phyloP scores from a whole-genome alignment of 2,797 vertebrate genomes.

The Macroramphosus scolopax region DNA sequence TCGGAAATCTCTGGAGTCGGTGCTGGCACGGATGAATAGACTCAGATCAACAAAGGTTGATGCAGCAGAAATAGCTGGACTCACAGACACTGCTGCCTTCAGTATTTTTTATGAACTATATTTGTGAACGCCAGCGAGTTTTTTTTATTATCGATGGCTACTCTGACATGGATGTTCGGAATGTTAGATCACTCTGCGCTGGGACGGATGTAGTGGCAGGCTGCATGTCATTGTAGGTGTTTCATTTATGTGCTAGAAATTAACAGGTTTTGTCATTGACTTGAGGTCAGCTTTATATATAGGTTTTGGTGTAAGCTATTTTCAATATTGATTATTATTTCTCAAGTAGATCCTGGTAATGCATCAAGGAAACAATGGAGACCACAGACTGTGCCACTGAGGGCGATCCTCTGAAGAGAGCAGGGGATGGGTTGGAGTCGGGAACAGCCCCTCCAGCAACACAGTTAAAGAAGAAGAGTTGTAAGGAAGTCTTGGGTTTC shows the following conservation, averaged over 20 bases:
- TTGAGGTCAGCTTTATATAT: background rate
- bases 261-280: background rate
- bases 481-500: constrained; percentile 59
- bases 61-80: constrained; percentile 59
- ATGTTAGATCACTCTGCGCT: too few relatives aligned
- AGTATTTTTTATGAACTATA: constrained; percentile 26
- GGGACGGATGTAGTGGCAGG: background rate
- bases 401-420: constrained; percentile 84
- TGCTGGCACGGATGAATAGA: constrained; percentile 55
- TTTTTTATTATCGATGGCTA: constrained; percentile 5
- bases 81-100: constrained; percentile 24
- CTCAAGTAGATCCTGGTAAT: constrained; percentile 43
- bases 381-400: constrained; percentile 79
- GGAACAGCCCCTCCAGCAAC: constrained; percentile 28
- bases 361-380: constrained; percentile 71
- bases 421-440: constrained; percentile 67
- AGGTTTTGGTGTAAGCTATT: background rate
- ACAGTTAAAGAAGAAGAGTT: constrained; percentile 64
- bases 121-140: constrained; percentile 23
- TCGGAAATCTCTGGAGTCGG: constrained; percentile 58
- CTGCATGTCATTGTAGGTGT: background rate
- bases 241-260: background rate
- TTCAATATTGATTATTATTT: background rate
- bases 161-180: constrained; percentile 9
- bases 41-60: constrained; percentile 45